Evolutionary conservation across 1,140 invertebrate genomes (phyloP).

Genomic region (Cydia splendana): DNA sequence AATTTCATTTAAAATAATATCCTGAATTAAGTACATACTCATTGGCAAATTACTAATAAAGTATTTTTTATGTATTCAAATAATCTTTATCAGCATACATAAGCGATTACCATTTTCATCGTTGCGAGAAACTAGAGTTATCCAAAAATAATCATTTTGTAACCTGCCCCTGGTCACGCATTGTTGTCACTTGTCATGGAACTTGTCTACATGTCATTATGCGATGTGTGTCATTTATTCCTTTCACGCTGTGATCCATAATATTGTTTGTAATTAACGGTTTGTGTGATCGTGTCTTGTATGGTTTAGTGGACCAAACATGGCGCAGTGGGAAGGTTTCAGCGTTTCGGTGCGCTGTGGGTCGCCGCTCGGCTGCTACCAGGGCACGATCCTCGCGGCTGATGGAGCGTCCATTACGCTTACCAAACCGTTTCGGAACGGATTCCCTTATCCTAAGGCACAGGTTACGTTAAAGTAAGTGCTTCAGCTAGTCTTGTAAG

Average conservation of each 20-base stretch:
- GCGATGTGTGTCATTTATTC: not conserved
- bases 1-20: not conserved
- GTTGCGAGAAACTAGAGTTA: too few relatives aligned
- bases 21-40: too few relatives aligned
- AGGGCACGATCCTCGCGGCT: conserved; percentile 89
- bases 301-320: conserved; percentile 40
- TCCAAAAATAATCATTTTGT: not conserved
- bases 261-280: conserved; percentile 9
- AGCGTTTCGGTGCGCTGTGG: conserved; percentile 89
- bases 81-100: too few relatives aligned
- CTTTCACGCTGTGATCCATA: not conserved
- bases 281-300: not conserved
- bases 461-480: conserved; percentile 76
- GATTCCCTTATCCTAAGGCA: conserved; percentile 82
- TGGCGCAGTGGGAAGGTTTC: conserved; percentile 86
- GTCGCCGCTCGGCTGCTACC: conserved; percentile 85
- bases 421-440: conserved; percentile 89
- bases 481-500: not conserved
- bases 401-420: conserved; percentile 87
- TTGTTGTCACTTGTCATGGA: not conserved
- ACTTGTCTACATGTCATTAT: conserved; percentile 4
- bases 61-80: too few relatives aligned
- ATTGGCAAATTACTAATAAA: too few relatives aligned
- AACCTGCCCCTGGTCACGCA: not conserved
- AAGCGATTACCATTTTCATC: too few relatives aligned